Evolutionary conservation across 2,797 vertebrate genomes (phyloP).

Genomic region (Cryptoprocta ferox): DNA sequence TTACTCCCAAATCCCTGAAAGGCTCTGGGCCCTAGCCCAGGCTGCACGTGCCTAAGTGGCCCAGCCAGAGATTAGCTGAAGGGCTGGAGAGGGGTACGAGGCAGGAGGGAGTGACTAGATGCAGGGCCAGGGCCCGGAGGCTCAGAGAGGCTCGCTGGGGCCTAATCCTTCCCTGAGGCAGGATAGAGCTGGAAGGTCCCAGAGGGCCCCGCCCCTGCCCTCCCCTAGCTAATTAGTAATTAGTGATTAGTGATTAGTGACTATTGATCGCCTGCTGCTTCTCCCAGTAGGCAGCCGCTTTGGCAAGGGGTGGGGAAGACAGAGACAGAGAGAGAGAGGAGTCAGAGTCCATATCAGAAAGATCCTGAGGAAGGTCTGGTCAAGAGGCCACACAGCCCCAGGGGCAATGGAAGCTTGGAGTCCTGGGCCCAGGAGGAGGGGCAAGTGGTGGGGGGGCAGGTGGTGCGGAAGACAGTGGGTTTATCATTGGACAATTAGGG

Average conservation of each 20-base stretch:
- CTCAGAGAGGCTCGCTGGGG: not conserved
- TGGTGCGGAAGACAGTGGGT: not conserved
- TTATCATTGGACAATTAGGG: not conserved
- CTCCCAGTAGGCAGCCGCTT: conserved; percentile 60
- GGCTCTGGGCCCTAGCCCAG: conserved; percentile 37
- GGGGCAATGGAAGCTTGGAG: not conserved
- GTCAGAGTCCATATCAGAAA: not conserved
- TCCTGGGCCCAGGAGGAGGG: not conserved
- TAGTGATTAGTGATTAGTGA: conserved; percentile 83
- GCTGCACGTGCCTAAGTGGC: conserved; percentile 77
- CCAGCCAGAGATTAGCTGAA: conserved; percentile 73
- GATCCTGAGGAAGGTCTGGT: not conserved
- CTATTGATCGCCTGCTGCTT: conserved; percentile 79
- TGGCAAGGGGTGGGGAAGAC: conserved; percentile 42
- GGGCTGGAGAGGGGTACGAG: not conserved
- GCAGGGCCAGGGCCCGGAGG: not conserved
- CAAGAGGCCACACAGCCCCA: not conserved
- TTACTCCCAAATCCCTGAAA: conserved; percentile 52
- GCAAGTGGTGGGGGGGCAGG: not conserved
- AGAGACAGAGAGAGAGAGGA: not conserved
- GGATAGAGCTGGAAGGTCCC: conserved; percentile 70
- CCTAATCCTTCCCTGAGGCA: conserved; percentile 65
- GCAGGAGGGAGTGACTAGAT: not conserved
- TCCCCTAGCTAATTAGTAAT: conserved; percentile 80
- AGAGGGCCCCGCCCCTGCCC: not conserved